Evolutionary conservation across 2,888 invertebrate genomes (phyloP).

Genomic region (Glyphotaelius pellucidus): DNA sequence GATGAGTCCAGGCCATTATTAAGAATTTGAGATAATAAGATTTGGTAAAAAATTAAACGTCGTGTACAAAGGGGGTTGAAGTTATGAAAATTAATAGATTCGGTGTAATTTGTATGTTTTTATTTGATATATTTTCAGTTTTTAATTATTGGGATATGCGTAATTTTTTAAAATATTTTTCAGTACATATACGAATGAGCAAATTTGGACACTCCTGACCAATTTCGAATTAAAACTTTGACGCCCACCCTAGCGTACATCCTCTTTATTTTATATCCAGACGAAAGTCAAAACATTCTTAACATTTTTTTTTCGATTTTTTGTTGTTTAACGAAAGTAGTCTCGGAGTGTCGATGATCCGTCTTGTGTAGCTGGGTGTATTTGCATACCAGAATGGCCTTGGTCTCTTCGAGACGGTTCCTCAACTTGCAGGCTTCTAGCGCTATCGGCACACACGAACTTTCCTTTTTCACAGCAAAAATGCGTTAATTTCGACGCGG

Average conservation of each 20-base stretch:
- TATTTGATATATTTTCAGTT: no score
- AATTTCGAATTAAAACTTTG: background rate
- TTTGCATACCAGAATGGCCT: slow-evolving; percentile 44
- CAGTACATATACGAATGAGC: background rate
- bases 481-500: background rate
- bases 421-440: slow-evolving; percentile 4
- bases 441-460: background rate
- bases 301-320: background rate
- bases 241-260: background rate
- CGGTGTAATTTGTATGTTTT: no score
- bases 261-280: background rate
- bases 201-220: background rate
- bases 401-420: slow-evolving; percentile 23
- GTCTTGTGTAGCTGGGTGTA: background rate
- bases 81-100: no score
- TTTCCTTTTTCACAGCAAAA: slow-evolving; percentile 30
- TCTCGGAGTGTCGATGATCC: background rate
- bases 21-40: no score
- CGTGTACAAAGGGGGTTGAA: no score
- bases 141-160: no score
- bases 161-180: no score
- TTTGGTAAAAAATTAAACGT: no score
- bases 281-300: slow-evolving; percentile 21
- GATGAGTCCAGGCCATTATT: no score
- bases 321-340: background rate